phyloP scores from a whole-genome alignment of 2,113 vertebrate genomes.

The Gorsachius goisagi region DNA sequence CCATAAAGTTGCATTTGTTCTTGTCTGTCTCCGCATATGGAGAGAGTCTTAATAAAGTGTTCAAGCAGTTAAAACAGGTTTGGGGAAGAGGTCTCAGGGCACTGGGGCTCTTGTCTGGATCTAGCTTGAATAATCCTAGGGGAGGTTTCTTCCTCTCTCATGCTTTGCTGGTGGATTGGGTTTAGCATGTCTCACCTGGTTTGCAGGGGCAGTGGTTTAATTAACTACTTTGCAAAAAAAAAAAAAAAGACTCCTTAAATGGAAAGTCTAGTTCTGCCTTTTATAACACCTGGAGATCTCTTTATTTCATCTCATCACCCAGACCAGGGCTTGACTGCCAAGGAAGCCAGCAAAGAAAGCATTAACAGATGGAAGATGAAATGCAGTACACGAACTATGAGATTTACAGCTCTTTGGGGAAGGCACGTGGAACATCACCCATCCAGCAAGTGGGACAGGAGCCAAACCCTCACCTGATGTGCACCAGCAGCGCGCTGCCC shows the following conservation, averaged over 20 bases:
- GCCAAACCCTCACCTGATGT: neutral
- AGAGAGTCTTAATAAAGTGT: neutral
- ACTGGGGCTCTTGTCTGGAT: neutral
- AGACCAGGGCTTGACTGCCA: neutral
- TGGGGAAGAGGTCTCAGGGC: neutral
- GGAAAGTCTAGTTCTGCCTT: neutral
- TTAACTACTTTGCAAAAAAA: neutral
- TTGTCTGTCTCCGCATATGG: neutral
- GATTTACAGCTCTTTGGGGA: neutral
- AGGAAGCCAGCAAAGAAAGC: neutral
- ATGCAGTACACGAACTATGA: neutral
- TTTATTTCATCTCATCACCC: conserved; percentile 25
- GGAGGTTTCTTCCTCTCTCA: neutral
- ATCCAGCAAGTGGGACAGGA: neutral
- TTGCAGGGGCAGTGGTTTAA: conserved; percentile 5
- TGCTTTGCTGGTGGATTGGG: neutral
- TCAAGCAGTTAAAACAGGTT: neutral
- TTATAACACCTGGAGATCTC: neutral
- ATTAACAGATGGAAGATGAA: neutral
- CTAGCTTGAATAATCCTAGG: neutral
- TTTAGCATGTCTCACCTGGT: neutral
- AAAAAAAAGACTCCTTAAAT: neutral
- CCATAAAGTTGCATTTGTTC: neutral
- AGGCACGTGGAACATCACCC: neutral
- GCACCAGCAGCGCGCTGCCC: neutral